These are phyloP conservation scores for Latrodectus elegans DNA, from an alignment of 2,888 invertebrate genomes.

Conservation along the genomic window DNA sequence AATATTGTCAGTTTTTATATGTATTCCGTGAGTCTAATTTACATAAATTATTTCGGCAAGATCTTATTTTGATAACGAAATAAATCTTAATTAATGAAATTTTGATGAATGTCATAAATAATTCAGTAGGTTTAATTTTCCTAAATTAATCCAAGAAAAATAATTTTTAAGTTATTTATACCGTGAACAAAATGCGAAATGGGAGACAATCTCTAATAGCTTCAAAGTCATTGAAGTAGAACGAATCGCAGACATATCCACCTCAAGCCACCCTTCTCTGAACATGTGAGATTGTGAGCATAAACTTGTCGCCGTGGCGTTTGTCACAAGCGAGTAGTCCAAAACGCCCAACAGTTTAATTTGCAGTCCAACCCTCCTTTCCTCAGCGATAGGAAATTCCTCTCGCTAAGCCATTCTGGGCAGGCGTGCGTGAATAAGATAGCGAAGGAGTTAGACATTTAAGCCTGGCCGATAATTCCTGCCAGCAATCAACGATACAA, in stretches of 20 bases:
- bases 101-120: too few relatives aligned
- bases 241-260: background rate
- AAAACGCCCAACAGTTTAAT: conserved; percentile 41
- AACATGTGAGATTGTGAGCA: background rate
- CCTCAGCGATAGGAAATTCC: conserved; percentile 38
- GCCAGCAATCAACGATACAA: conserved; percentile 60
- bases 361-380: conserved; percentile 37
- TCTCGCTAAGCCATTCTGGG: conserved; percentile 39
- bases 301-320: background rate
- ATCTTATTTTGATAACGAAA: too few relatives aligned
- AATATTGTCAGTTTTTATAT: too few relatives aligned
- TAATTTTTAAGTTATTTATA: too few relatives aligned
- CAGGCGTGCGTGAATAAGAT: conserved; percentile 66
- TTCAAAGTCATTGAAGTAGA: background rate
- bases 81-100: too few relatives aligned
- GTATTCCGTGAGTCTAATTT: too few relatives aligned
- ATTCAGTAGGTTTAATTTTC: too few relatives aligned
- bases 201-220: background rate
- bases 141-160: too few relatives aligned
- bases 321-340: conserved; percentile 13
- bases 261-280: background rate
- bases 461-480: conserved; percentile 61
- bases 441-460: conserved; percentile 55
- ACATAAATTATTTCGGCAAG: too few relatives aligned
- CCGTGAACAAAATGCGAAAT: too few relatives aligned